Conservation (phyloP, 2,113 vertebrate species). For the Dicaeum eximium region DNA sequence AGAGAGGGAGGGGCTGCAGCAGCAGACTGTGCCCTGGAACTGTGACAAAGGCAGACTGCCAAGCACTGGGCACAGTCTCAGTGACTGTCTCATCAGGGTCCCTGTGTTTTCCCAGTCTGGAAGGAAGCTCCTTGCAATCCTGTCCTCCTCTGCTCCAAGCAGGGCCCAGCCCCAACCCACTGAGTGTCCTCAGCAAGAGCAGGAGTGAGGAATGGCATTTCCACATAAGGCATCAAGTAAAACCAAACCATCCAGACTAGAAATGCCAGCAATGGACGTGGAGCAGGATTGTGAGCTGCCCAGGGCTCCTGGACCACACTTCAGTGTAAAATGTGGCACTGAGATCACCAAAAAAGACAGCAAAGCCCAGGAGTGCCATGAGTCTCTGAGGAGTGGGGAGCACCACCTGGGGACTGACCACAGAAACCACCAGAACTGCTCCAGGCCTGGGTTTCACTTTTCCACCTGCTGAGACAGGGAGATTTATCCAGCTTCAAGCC, state of each 20-base stretch:
- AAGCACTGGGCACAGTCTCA: background rate
- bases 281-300: background rate
- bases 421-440: slow-evolving; percentile 63
- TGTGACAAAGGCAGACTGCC: background rate
- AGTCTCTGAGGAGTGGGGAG: background rate
- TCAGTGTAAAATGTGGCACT: background rate
- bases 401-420: slow-evolving; percentile 54
- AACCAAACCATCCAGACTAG: background rate
- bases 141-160: background rate
- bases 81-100: background rate
- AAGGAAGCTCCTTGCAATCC: background rate
- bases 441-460: slow-evolving; percentile 43
- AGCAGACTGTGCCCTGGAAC: background rate
- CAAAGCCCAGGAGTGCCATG: background rate
- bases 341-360: background rate
- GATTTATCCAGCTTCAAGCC: background rate
- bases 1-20: background rate
- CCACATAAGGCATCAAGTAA: background rate
- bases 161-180: background rate
- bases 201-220: background rate
- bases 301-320: background rate
- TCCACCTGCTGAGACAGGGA: slow-evolving; percentile 46
- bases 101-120: background rate
- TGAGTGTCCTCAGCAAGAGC: background rate
- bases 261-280: background rate